Conservation (phyloP, 2,113 vertebrate species). For the Brachyistius frenatus region DNA sequence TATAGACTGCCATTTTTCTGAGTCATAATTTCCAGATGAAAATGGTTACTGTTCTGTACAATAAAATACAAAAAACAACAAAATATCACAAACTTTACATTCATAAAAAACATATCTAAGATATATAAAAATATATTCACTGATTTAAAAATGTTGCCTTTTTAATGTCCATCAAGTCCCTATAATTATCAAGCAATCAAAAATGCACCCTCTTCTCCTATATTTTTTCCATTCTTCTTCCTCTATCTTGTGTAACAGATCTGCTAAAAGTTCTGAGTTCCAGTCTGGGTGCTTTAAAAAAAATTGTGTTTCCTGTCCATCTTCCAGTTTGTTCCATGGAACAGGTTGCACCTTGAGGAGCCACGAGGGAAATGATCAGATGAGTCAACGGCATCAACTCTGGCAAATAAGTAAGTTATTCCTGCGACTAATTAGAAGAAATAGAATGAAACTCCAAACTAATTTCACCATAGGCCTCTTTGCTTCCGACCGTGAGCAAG, state of each 20-base stretch:
- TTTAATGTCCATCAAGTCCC: no score
- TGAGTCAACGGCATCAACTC: slow-evolving; percentile 67
- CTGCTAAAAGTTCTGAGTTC: neutral
- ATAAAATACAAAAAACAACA: no score
- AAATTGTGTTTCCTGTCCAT: neutral
- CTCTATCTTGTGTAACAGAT: neutral
- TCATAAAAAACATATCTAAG: no score
- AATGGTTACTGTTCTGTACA: no score
- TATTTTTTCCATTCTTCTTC: neutral
- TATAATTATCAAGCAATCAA: no score
- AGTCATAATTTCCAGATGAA: no score
- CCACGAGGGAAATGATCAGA: slow-evolving; percentile 34
- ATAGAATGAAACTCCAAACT: slow-evolving; percentile 37
- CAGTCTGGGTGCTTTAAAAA: no score
- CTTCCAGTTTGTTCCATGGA: neutral
- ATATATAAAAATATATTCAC: no score
- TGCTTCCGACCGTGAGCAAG: slow-evolving; percentile 72
- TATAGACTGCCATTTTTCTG: neutral
- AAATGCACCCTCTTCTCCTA: no score
- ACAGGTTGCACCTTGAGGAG: neutral
- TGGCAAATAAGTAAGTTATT: slow-evolving; percentile 61
- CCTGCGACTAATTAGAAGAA: slow-evolving; percentile 50
- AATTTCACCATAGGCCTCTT: slow-evolving; percentile 58
- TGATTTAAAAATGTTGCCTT: no score
- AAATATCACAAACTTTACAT: no score